Evolutionary conservation across 2,888 invertebrate genomes (phyloP), one percentile per base, ranked within the genome.

Genomic region (Hyles lineata): DNA sequence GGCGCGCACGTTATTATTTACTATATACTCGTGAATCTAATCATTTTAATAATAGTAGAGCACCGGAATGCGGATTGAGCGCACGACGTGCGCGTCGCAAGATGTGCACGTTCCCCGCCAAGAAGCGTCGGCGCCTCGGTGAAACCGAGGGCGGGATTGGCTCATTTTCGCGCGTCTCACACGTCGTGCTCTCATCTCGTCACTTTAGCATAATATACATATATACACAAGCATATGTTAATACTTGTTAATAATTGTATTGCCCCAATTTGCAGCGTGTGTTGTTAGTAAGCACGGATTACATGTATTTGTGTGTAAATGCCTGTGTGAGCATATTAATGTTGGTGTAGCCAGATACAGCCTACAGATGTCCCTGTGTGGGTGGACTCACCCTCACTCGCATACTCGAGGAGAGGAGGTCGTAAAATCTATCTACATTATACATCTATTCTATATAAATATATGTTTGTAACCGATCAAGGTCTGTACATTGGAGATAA

Each of bases 21-120:
- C 35, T 35, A 19, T n/a, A n/a, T 19, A 17, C 55, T 55, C 55
- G 19, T n/a, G 6, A 15, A 1, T 55, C 6, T n/a, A 55, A 5
- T 55, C 0, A 21, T 25, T 9, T 15, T 17, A 61, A 25, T 23
- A 23, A 4, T n/a, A 35, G 3, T 32, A 25, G 23, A 23, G 50
- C 67, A 50, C 50, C 67, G 67, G 67, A 50, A 50, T 21, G 50
- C 67, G 67, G 67, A 17, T 35, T 35, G 21, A 63, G 21, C 29
- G 43, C 63, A 21, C 35, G 32, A 19, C 61, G 43, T n/a, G 62
- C 43, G 63, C 63, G 43, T 15, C 21, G n/a, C n/a, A 1, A 2
- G 35, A 3, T 2, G 6, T 17, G 15, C 55, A 55, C 15, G 43
- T 43, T 11, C 15, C 43, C 43, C 15, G 15, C 11, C 43, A 15